A percentile compares a stretch with the other conserved stretches of the same genome.
These are phyloP conservation scores for Acrossocheilus fasciatus DNA, from an alignment of 2,797 vertebrate species.

Conservation along the genomic window DNA sequence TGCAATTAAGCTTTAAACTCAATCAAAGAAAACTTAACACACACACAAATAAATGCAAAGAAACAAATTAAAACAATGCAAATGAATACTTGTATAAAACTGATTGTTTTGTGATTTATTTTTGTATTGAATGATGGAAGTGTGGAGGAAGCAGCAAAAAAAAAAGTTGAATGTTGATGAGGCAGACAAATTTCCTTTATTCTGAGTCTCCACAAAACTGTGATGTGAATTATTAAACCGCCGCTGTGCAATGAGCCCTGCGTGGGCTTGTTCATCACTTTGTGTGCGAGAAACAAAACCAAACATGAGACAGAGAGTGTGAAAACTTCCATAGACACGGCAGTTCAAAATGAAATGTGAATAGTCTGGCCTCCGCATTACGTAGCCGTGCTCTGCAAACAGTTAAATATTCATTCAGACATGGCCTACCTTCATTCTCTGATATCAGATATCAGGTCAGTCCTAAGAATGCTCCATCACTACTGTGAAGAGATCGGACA, in stretches of 20 bases:
- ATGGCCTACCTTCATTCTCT: constrained; percentile 10
- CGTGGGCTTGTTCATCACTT: constrained; percentile 21
- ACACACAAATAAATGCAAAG: background rate
- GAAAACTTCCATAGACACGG: background rate
- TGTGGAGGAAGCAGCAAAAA: no score
- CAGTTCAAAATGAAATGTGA: background rate
- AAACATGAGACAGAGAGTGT: constrained; percentile 9
- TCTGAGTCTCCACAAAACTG: constrained; percentile 13
- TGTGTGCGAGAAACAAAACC: background rate
- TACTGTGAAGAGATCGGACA: background rate
- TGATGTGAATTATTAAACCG: constrained; percentile 48
- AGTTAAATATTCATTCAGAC: constrained; percentile 77
- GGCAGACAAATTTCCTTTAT: background rate
- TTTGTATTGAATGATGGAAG: background rate
- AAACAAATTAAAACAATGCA: background rate
- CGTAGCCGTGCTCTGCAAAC: constrained; percentile 59
- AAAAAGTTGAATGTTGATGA: background rate
- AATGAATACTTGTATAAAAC: background rate
- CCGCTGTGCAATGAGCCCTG: background rate
- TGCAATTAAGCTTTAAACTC: no score
- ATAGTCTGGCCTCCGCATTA: background rate
- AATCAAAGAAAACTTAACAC: background rate
- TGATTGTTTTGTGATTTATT: background rate
- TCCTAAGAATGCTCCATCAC: background rate
- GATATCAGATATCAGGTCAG: constrained; percentile 43